Conservation (phyloP, 2,888 invertebrate genomes). For the Alcis repandata region DNA sequence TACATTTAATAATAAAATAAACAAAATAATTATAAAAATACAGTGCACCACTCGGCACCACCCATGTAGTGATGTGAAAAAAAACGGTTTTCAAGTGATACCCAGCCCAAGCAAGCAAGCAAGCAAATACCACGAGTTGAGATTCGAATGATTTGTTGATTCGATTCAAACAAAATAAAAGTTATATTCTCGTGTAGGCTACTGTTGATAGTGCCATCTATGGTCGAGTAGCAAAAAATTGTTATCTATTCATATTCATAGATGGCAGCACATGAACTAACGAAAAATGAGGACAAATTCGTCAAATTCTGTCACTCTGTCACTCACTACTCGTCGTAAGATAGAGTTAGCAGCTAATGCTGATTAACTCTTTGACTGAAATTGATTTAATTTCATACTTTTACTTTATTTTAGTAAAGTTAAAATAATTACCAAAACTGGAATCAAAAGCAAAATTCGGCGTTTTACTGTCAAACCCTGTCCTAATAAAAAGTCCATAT, state of each 20-base stretch:
- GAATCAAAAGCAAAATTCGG: no score
- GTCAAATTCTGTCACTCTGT: no score
- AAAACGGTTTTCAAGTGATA: background rate
- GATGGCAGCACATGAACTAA: background rate
- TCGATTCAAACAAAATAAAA: background rate
- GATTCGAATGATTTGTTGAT: background rate
- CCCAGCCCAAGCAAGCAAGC: background rate
- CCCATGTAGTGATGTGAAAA: conserved; percentile 56
- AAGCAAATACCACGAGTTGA: background rate
- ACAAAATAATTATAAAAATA: conserved; percentile 53
- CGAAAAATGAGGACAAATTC: background rate
- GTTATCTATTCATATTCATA: background rate
- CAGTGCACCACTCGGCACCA: conserved; percentile 58
- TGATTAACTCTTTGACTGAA: no score
- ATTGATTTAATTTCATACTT: no score
- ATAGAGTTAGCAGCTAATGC: conserved; percentile 14
- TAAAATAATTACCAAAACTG: no score
- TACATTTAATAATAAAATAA: conserved; percentile 55
- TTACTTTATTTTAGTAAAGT: no score
- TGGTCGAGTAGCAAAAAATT: conserved; percentile 14
- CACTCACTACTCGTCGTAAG: conserved; percentile 2
- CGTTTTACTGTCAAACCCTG: no score
- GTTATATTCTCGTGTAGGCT: no score
- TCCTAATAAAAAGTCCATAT: no score
- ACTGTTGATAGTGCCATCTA: conserved; percentile 39